Percentiles rank a stretch among this genome's conserved stretches.
Conservation (phyloP, 2,113 vertebrate genomes). For the Dipodomys ordii region DNA sequence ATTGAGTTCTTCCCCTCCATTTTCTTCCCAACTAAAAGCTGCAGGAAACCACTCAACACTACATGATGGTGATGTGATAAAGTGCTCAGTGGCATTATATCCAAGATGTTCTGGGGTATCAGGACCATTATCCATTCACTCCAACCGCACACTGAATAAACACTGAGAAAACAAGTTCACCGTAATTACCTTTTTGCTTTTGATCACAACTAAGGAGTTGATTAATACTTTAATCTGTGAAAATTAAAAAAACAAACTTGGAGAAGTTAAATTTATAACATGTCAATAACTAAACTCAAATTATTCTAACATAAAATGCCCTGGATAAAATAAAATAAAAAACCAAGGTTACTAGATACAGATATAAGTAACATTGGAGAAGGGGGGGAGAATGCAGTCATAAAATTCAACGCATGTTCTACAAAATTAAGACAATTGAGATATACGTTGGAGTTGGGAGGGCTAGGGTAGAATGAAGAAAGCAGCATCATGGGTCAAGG, state of each 20-base stretch:
- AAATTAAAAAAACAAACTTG: conserved; percentile 20
- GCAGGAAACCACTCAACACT: neutral
- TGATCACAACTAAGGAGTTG: neutral
- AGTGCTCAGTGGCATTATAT: no score
- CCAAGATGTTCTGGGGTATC: no score
- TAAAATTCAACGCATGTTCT: no score
- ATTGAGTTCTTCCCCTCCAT: neutral
- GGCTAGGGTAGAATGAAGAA: no score
- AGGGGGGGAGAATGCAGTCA: no score
- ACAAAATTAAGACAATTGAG: no score
- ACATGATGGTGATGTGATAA: neutral
- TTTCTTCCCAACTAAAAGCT: neutral
- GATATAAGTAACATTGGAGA: no score
- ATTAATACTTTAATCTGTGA: neutral
- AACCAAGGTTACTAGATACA: neutral
- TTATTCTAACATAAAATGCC: no score
- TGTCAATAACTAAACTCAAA: neutral
- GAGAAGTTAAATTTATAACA: neutral
- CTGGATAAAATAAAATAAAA: neutral
- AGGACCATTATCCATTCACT: neutral
- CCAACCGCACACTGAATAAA: neutral
- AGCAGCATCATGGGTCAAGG: no score
- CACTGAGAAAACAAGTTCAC: neutral
- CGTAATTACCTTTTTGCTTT: neutral
- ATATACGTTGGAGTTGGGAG: no score